Evolutionary conservation across 2,888 invertebrate genomes (phyloP), one percentile per base, ranked within the genome.

Genomic region (Orchesellides sinensis): DNA sequence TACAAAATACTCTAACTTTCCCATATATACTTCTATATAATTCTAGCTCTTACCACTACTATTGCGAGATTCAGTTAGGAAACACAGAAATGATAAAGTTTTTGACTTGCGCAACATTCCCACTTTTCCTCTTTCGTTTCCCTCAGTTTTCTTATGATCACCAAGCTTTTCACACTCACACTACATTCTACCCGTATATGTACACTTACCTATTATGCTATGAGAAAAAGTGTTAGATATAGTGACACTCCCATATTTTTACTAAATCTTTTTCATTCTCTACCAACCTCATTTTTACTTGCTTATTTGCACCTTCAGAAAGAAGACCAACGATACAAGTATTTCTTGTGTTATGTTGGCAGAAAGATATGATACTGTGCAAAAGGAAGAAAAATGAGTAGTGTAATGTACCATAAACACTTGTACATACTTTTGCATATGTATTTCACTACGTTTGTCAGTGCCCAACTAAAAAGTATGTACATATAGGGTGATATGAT

Each of bases 81-180:
- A 45, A 69, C 68, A 61, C 40, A 63, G 78, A 78, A 78, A 78
- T 78, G 77, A 78, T 78, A 69, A 77, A 78, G 77, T 61, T 78
- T 78, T 69, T 69, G 78, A 78, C 78, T 78, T 78, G 78, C 78
- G 78, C 78, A 78, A 78, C 78, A 49, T 69, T 69, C 70, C 75
- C 70, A 69, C 78, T 69, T 78, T 61, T 78, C 69, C 69, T 32
- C 68, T 59, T 47, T 47, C 47, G 5, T 32, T 40, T 40, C 40
- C 10, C 40, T 40, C 40, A 40, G n/a, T n/a, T n/a, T n/a, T n/a
- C n/a, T n/a, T n/a, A n/a, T n/a, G n/a, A n/a, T n/a, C n/a, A n/a
- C n/a, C n/a, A n/a, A n/a, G n/a, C n/a, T n/a, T n/a, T n/a, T n/a
- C n/a, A n/a, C n/a, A n/a, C n/a, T n/a, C n/a, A n/a, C n/a, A n/a